Conservation (phyloP, 2,113 vertebrate genomes). For the Lagopus leucura region DNA sequence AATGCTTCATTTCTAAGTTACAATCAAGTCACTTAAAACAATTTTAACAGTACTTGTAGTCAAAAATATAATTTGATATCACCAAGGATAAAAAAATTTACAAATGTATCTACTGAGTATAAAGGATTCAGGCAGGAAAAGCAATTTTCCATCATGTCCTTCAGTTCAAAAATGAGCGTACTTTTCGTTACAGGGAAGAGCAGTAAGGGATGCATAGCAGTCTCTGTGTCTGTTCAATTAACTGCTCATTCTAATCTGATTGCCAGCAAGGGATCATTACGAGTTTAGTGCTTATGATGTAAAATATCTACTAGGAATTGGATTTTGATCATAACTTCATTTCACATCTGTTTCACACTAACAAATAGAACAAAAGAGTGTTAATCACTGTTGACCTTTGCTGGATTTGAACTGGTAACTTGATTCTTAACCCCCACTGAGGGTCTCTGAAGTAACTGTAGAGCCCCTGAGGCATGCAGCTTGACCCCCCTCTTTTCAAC, state of each 20-base stretch:
- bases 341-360: slow-evolving; percentile 55
- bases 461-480: background rate
- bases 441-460: background rate
- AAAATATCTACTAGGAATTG: slow-evolving; percentile 49
- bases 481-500: background rate
- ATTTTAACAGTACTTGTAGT: background rate
- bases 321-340: slow-evolving; percentile 51
- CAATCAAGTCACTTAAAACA: background rate
- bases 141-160: slow-evolving; percentile 11
- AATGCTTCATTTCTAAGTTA: background rate
- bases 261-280: slow-evolving; percentile 34
- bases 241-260: slow-evolving; percentile 30
- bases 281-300: slow-evolving; percentile 29
- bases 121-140: background rate
- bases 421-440: slow-evolving; percentile 24
- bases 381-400: slow-evolving; percentile 61
- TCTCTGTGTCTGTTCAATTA: slow-evolving; percentile 4
- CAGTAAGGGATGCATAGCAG: background rate
- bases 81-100: background rate
- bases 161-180: background rate
- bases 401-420: slow-evolving; percentile 7
- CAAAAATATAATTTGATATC: background rate
- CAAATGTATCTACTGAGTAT: background rate
- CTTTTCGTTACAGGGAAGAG: background rate
- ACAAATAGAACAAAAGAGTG: slow-evolving; percentile 16